These are phyloP conservation scores for Drosophila auraria DNA, from an alignment of 1,140 invertebrate species.

Conservation along the genomic window DNA sequence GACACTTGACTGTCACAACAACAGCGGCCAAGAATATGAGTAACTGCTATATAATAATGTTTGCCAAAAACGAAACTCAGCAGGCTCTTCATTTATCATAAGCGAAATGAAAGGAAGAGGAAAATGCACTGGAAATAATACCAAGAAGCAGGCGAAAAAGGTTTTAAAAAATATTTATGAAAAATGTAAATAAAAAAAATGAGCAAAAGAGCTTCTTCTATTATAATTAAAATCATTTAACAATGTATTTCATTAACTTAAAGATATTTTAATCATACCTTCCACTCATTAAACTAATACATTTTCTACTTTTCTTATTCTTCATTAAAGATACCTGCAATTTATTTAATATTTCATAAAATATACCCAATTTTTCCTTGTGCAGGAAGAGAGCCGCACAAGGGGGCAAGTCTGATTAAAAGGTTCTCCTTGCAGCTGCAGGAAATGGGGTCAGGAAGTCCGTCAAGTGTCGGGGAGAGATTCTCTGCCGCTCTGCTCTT, in stretches of 20 bases:
- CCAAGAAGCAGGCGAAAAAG: neutral
- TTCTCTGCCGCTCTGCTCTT: conserved; percentile 34
- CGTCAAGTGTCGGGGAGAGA: conserved; percentile 46
- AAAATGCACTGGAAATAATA: neutral
- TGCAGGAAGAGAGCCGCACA: conserved; percentile 5
- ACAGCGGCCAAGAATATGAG: conserved; percentile 76
- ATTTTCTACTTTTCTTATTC: neutral
- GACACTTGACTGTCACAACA: conserved; percentile 73
- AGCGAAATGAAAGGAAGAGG: conserved; percentile 16
- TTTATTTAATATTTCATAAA: neutral
- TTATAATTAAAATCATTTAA: neutral
- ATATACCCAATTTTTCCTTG: neutral
- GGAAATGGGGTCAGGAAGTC: conserved; percentile 62
- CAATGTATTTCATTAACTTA: no score
- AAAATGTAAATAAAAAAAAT: neutral
- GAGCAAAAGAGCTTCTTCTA: no score
- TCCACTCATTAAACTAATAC: no score
- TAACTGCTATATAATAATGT: conserved; percentile 82
- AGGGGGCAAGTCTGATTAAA: conserved; percentile 12
- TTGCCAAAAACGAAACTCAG: conserved; percentile 55
- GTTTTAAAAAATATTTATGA: neutral
- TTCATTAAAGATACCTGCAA: neutral
- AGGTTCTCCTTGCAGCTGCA: conserved; percentile 53
- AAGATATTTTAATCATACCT: no score
- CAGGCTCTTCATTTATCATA: conserved; percentile 41